Conservation (phyloP, 1,140 invertebrate species). For the Chironomus striatipennis region DNA sequence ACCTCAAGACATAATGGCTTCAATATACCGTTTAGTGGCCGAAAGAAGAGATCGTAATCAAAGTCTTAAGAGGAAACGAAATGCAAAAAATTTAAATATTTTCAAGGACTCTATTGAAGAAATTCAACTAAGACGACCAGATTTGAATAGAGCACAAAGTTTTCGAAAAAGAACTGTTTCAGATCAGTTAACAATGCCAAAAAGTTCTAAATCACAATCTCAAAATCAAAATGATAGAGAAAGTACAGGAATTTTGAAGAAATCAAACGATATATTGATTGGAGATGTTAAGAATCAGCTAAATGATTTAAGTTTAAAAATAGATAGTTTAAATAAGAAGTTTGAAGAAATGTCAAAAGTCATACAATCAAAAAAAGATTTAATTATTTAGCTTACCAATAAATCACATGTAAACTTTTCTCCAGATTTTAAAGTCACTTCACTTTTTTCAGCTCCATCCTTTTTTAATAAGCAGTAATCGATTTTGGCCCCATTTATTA, state of each 20-base stretch:
- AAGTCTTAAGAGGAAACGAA: conserved; percentile 43
- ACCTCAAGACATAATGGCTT: conserved; percentile 60
- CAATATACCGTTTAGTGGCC: conserved; percentile 61
- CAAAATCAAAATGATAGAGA: conserved; percentile 37
- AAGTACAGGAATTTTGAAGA: conserved; percentile 28
- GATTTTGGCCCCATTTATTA: conserved; percentile 45
- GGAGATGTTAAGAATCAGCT: conserved; percentile 41
- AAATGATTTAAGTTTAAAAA: conserved; percentile 38
- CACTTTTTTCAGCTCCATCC: conserved; percentile 31
- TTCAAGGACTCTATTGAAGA: conserved; percentile 34
- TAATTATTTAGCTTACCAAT: conserved; percentile 25
- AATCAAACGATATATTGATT: conserved; percentile 41
- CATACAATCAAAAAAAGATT: conserved; percentile 37
- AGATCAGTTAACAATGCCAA: conserved; percentile 36
- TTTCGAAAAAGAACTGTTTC: conserved; percentile 39
- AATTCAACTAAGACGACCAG: conserved; percentile 34
- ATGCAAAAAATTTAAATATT: conserved; percentile 40
- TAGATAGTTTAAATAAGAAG: conserved; percentile 39
- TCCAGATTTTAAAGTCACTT: conserved; percentile 48
- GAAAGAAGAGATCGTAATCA: conserved; percentile 51
- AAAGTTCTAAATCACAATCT: conserved; percentile 33
- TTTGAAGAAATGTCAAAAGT: conserved; percentile 37
- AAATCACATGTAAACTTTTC: conserved; percentile 48
- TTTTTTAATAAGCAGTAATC: conserved; percentile 44
- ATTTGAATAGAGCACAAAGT: conserved; percentile 31